phyloP scores from a whole-genome alignment of 2,888 invertebrate genomes.

The Hydrotaea cyrtoneurina region DNA sequence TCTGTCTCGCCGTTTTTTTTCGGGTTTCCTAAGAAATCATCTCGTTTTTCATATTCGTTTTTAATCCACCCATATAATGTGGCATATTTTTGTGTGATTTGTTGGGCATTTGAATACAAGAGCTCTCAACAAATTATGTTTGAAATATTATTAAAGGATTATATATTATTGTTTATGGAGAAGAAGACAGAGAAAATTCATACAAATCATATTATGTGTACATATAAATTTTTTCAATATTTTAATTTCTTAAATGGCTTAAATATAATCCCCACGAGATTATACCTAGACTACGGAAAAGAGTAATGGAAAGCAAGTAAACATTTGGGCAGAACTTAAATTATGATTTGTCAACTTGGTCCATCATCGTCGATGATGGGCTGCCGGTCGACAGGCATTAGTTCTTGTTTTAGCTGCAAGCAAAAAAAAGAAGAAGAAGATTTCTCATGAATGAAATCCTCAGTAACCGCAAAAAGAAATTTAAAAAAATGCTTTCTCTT shows the following conservation, averaged over 20 bases:
- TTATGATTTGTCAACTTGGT: constrained; percentile 14
- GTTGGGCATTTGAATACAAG: neutral
- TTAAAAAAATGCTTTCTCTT: too few relatives aligned
- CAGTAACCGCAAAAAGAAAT: too few relatives aligned
- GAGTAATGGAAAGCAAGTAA: neutral
- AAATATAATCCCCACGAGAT: constrained; percentile 48
- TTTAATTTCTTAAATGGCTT: constrained; percentile 61
- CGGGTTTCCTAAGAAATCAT: neutral
- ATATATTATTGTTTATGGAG: constrained; percentile 17
- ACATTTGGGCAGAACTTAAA: constrained; percentile 15
- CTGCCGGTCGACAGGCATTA: neutral
- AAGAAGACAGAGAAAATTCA: neutral
- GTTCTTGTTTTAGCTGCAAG: neutral
- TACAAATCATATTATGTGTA: constrained; percentile 53
- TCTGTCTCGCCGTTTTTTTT: neutral
- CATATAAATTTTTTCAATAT: constrained; percentile 52
- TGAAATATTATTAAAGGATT: constrained; percentile 58
- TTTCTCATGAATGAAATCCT: too few relatives aligned
- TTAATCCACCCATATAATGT: constrained; percentile 26
- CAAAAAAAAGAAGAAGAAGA: too few relatives aligned
- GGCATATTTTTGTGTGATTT: constrained; percentile 30
- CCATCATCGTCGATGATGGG: neutral
- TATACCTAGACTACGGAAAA: constrained; percentile 26
- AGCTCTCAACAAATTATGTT: constrained; percentile 56
- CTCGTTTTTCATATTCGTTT: neutral